Base-by-base conservation (phyloP, 2,797 vertebrate species). In the Neoniphon sammara region DNA sequence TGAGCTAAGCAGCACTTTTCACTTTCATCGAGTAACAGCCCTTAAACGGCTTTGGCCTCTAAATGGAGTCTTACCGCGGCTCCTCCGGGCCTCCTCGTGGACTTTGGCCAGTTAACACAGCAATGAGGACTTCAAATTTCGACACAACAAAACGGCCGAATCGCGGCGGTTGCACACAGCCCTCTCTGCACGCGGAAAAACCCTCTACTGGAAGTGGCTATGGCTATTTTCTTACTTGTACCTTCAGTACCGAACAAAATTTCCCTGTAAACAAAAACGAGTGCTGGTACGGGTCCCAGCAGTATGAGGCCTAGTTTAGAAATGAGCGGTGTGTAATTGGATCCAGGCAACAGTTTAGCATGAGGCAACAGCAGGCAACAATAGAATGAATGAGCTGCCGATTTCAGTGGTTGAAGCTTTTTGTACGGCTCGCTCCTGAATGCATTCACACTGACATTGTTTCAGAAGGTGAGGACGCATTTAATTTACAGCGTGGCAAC, bases 11-110 rank as follows among this genome's bases (percentile, higher is more conserved):
- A 12, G 64, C 70, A 80, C 70, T 72, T 4, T 8, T 70, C 72
- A 15, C 70, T 67, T 76, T 66, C 25, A 70, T 69, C 46, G 66
- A 82, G 63, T 70, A 76, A 74, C 75, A 46, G 56, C 25, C 21
- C 73, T 79, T 84, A 68, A 84, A 81, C 30, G 18, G 80, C 80
- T 85, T 82, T 85, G 63, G 72, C 52, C 20, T 85, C 39, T 66
- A 78, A 86, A 80, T 78, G 70, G 73, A 11, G 73, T 66, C 71
- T 80, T 69, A 81, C 36, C 52, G 66, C 58, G 64, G 47, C 50
- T 77, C 50, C 15, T 30, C 36, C 44, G 60, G 75, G 63, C 23
- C 0, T 7, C 36, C 77, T 54, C 0, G 7, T 66, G 75, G 75
- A 85, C 75, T 87, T 75, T 68, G 64, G 20, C 30, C 80, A 75